Evolutionary conservation across 2,113 vertebrate genomes (phyloP), one percentile per base, ranked within the genome.

Genomic region (Chlorodrepanis virens): DNA sequence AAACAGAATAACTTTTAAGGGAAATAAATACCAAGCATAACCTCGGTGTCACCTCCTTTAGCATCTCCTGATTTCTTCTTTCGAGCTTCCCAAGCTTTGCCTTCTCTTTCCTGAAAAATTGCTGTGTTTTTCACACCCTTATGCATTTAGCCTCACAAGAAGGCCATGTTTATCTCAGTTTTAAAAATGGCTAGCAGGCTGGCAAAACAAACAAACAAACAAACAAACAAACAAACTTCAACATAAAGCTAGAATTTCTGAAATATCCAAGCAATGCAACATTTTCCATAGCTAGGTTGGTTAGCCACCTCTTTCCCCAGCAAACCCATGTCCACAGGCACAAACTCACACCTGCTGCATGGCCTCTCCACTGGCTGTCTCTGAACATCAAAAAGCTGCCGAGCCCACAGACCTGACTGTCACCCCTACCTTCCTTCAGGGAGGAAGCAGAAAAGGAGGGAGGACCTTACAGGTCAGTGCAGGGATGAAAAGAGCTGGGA

Each of bases 391-490:
- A 53, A 28, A 61, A 8, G 5, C 17, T 5, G 5, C 57, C 6
- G 18, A 75, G 37, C 16, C 27, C 13, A n/a, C 44, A 92, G 47
- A 63, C 27, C 15, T 14, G n/a, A 6, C 50, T 67, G 23, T 19
- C 27, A 35, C 19, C 29, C 40, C 25, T 25, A 15, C 11, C 4
- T 60, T 18, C 23, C 63, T 39, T 12, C 23, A 45, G 33, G 35
- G 25, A 64, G 67, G 54, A 63, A 54, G 7, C 39, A 93, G 47
- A 60, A 83, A 71, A 33, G 28, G 24, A 78, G 12, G 7, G 25
- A 90, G 20, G 3, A 39, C 3, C 3, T 53, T 13, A 5, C 1
- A 0, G 40, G 9, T 52, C 10, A 49, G 28, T 42, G 27, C 20
- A 31, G 44, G 16, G 33, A 53, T 50, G 25, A 0, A 7, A 54